phyloP scores from a whole-genome alignment of 2,113 vertebrate species.

The Scatophagus argus region DNA sequence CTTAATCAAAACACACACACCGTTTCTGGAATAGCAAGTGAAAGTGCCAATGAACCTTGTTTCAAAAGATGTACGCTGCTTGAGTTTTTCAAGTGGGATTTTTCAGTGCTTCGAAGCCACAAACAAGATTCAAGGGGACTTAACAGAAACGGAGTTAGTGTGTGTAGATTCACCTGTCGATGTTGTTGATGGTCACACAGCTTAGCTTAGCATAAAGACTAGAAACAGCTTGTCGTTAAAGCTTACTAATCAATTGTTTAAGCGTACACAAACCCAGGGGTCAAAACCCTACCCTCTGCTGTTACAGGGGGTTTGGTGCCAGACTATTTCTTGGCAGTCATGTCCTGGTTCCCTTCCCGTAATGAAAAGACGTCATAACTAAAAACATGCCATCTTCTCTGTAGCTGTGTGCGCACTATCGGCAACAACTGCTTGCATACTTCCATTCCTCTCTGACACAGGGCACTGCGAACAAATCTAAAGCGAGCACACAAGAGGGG shows the following conservation, averaged over 20 bases:
- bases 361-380: not conserved
- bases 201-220: not conserved
- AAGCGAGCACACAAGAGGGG: not conserved
- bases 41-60: not conserved
- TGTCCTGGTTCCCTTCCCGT: not conserved
- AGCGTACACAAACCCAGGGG: not conserved
- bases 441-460: not conserved
- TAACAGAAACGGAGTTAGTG: not conserved
- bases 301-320: not conserved
- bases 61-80: not conserved
- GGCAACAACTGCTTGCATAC: not conserved
- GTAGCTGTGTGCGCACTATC: not conserved
- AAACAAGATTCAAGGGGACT: not conserved
- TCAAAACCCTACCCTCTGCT: not conserved
- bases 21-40: too few species aligned
- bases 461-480: not conserved
- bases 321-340: not conserved
- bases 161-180: not conserved
- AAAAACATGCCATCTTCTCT: not conserved
- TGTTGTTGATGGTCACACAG: not conserved
- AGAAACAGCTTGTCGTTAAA: not conserved
- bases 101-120: not conserved
- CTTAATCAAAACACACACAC: slow-evolving; percentile 3
- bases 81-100: slow-evolving; percentile 13
- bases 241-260: not conserved